Base-by-base conservation (phyloP, 2,888 invertebrate species). In the Orthosia incerta region DNA sequence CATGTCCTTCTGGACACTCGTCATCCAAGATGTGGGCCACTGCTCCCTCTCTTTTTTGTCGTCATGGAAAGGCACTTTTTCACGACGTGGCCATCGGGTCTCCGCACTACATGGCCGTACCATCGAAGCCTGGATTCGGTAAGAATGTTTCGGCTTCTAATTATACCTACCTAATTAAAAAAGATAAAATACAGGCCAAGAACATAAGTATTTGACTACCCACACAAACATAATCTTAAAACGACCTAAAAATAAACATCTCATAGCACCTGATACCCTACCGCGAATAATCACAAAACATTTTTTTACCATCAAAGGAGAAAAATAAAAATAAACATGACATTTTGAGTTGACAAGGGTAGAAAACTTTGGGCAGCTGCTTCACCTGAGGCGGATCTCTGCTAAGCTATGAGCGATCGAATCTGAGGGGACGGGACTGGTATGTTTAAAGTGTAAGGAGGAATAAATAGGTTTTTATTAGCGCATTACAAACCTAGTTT, bases 281-380 rank as follows among this genome's bases (percentile, higher is more conserved):
- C 23, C 55, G 15, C 57, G 12, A 57, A 74, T 76, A 73, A 76
- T 82, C 72, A 73, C 71, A 70, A 76, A 83, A 80, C 71, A 76
- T 80, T 71, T 81, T 74, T 81, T 80, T 75, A 61, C 75, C 82
- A 79, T 80, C 82, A 83, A 84, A 82, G 73, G 76, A 74, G 68
- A 76, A 80, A 73, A 84, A 87, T 86, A 89, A 87, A 91, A 91
- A 89, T 86, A 87, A 84, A 89, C 87, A 90, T 89, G 91, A 91
- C 91, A 90, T 86, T 89, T 87, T 86, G 79, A 83, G 84, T 88
- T 92, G 93, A 93, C 90, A 89, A 90, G 93, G 93, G 93, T 93
- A 88, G 81, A 86, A 89, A 91, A 91, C 88, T 92, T 91, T 81
- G 86, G 89, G 91, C 91, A 84, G 88, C 87, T 86, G 89, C 86